These are phyloP conservation scores for Rhynchonema sp. DNA, from an alignment of 2,888 invertebrate genomes.

Conservation along the genomic window DNA sequence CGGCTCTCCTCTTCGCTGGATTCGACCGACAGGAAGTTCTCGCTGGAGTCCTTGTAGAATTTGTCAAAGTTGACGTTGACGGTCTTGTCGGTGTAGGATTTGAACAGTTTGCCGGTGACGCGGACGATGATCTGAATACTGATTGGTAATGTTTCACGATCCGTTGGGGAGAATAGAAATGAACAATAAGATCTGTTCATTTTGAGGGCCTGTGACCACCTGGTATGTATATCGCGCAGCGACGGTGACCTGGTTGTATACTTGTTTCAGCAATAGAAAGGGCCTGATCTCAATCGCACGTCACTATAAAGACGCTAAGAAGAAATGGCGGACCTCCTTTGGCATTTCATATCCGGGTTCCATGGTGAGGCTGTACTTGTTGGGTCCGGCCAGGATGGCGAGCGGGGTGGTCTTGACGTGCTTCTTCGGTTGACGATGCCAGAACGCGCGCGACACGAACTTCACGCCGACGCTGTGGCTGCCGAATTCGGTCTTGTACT, in stretches of 20 bases:
- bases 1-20: not conserved
- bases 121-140: conserved; percentile 5
- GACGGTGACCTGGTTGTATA: no score
- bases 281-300: not conserved
- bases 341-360: conserved; percentile 4
- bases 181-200: no score
- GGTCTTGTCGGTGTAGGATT: not conserved
- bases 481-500: conserved; percentile 9
- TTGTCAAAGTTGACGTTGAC: not conserved
- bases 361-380: conserved; percentile 4
- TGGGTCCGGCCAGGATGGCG: conserved; percentile 8
- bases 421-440: conserved; percentile 3
- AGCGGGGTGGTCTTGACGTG: not conserved
- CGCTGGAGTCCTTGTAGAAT: not conserved
- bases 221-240: no score
- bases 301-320: not conserved
- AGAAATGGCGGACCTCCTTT: not conserved
- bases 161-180: no score
- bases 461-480: conserved; percentile 11
- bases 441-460: conserved; percentile 1
- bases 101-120: conserved; percentile 5
- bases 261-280: no score
- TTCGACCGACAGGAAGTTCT: not conserved
- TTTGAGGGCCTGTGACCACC: no score
- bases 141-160: not conserved